These are phyloP conservation scores for Diplodus sargus DNA, from an alignment of 2,797 vertebrate species.

Conservation along the genomic window DNA sequence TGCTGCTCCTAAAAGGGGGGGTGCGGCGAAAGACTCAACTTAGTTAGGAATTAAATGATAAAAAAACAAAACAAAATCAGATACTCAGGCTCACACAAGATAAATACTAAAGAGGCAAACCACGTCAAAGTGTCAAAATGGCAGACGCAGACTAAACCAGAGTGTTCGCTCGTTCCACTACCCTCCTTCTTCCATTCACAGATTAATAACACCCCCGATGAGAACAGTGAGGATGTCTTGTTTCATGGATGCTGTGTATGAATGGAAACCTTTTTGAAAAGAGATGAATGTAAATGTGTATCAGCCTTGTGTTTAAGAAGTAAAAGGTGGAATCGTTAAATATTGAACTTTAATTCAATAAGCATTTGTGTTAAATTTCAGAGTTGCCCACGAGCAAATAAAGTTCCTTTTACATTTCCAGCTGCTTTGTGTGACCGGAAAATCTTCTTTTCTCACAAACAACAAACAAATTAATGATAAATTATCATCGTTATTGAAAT, in stretches of 20 bases:
- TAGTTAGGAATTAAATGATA: neutral
- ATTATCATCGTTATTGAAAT: conserved; percentile 90
- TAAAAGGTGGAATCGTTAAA: neutral
- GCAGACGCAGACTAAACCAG: neutral
- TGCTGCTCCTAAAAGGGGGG: neutral
- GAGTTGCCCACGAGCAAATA: neutral
- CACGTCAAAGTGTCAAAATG: neutral
- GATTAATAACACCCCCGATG: conserved; percentile 7
- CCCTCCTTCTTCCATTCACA: conserved; percentile 10
- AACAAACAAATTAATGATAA: conserved; percentile 49
- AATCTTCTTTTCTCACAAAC: conserved; percentile 3
- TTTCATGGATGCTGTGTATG: conserved; percentile 65
- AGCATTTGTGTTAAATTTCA: neutral
- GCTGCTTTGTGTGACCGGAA: neutral
- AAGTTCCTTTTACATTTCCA: neutral
- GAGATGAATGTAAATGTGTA: no score
- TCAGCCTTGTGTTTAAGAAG: neutral
- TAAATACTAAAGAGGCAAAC: no score
- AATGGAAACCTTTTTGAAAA: neutral
- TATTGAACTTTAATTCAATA: neutral
- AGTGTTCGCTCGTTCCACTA: neutral
- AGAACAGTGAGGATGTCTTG: conserved; percentile 2
- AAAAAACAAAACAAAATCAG: no score
- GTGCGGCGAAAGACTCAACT: neutral
- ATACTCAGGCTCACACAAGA: no score